Evolutionary conservation across 2,888 invertebrate genomes (phyloP), one percentile per base, ranked within the genome.

Genomic region (Malacosoma neustria): DNA sequence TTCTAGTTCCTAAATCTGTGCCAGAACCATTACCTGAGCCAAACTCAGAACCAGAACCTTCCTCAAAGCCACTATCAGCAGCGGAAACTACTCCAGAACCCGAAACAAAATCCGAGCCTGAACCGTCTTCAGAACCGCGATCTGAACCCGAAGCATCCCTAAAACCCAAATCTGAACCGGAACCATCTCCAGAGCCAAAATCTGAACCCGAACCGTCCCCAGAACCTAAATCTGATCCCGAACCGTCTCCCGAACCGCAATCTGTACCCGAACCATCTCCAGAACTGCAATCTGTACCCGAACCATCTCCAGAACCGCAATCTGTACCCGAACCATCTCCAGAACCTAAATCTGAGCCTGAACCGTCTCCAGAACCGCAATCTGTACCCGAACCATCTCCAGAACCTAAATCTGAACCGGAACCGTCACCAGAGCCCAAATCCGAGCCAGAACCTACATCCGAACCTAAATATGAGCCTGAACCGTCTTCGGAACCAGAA

Each of bases 321-420:
- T 72, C 87, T 0, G 59, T 67, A 39, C 66, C 73, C 47, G 46
- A 68, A 48, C 67, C 87, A 1, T 57, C 60, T 44, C 44, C 60
- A 0, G 68, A 75, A 44, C 72, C 84, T 0, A 68, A 61, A 59
- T 67, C 62, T 4, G 54, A 64, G 47, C 68, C 87, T 0, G 79
- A 87, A 50, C 71, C 82, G 0, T 53, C 51, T 12, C 52, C 74
- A 0, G 70, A 84, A 54, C 65, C 75, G 0, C 64, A 66, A 51
- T 58, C 77, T 13, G 54, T 56, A 45, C 51, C 68, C 4, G 56
- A 64, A 46, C 63, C 87, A n/a, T n/a, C 75, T 44, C 48, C 67
- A 6, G 51, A 69, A 44, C 62, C 57, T 44, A 67, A 58, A 57
- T 66, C 54, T 22, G 22, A 22, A 29, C 29, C 34, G 9, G 22